Conservation (phyloP, 2,797 vertebrate species). For the Champsocephalus esox region DNA sequence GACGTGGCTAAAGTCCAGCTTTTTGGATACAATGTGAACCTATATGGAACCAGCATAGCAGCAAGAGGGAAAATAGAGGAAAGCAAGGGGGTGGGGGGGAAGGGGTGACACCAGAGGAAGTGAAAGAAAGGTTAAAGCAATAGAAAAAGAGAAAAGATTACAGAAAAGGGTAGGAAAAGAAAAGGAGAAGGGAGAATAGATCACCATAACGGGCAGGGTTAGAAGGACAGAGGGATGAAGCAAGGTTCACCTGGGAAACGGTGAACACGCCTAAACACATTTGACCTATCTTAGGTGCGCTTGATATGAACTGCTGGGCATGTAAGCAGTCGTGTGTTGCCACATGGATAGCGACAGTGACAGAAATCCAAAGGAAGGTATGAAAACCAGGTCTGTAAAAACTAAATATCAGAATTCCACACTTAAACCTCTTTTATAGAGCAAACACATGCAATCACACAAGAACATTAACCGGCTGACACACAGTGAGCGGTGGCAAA, state of each 20-base stretch:
- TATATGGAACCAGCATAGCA: conserved; percentile 90
- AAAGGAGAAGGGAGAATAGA: conserved; percentile 61
- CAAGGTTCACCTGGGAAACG: conserved; percentile 21
- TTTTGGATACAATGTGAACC: conserved; percentile 99
- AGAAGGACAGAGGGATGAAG: conserved; percentile 49
- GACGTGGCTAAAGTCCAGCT: conserved; percentile 98
- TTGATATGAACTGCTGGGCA: background rate
- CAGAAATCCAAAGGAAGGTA: background rate
- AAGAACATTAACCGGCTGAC: background rate
- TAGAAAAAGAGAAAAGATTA: background rate
- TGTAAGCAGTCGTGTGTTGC: background rate
- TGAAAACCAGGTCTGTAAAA: background rate
- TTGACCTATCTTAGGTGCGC: background rate
- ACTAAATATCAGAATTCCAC: conserved; percentile 10
- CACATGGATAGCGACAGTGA: background rate
- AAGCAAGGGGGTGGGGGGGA: conserved; percentile 59
- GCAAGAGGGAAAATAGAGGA: conserved; percentile 60
- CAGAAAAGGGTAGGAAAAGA: conserved; percentile 7
- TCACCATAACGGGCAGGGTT: conserved; percentile 52
- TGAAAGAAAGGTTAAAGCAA: conserved; percentile 33
- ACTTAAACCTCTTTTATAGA: background rate
- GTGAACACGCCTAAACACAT: background rate
- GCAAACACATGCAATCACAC: conserved; percentile 30
- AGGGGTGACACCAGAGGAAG: conserved; percentile 19
- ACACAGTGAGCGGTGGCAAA: background rate